Base-by-base conservation (phyloP, 2,113 vertebrate genomes). In the Tauraco erythrolophus region DNA sequence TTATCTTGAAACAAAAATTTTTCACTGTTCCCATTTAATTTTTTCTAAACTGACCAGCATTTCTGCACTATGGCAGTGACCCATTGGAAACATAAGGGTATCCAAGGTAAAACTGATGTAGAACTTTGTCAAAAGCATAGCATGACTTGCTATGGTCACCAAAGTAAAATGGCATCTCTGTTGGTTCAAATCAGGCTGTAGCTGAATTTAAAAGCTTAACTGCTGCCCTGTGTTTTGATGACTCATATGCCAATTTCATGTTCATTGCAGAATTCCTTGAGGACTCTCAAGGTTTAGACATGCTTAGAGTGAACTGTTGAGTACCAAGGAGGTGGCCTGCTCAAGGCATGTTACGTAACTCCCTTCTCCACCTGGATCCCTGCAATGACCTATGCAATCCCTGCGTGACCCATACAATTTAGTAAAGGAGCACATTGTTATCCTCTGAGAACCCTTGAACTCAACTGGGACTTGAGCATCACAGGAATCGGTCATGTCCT, bases 181-280 rank as follows among this genome's bases (percentile, higher is more conserved):
- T 88, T 70, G 41, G 48, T 72, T 96, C 50, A 65, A 22, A 81
- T 94, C 15, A 62, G 48, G 23, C 41, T 72, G 53, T 58, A 60
- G 58, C n/a, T 89, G 39, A 74, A 74, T 92, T 81, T 80, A 25
- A 81, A 80, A 84, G 11, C 48, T 75, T 81, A 39, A 39, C 17
- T 86, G 25, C 60, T 86, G 60, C 64, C 43, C 65, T 51, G 27
- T 75, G 35, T 92, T 96, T 89, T 84, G 79, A 53, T 94, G 84
- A 91, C 56, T 94, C 75, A 83, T 92, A 80, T 94, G 76, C 51
- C 76, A 75, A 7, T 33, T 95, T 94, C 56, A 61, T 58, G 76
- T 77, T 92, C 43, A 11, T 13, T 81, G 51, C 76, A 91, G 84
- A 89, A 75, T 81, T 95, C 77, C 18, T 66, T 71, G 53, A 89